These are phyloP conservation scores for Rhodinocichla rosea DNA, from an alignment of 2,113 vertebrate genomes.

Conservation along the genomic window DNA sequence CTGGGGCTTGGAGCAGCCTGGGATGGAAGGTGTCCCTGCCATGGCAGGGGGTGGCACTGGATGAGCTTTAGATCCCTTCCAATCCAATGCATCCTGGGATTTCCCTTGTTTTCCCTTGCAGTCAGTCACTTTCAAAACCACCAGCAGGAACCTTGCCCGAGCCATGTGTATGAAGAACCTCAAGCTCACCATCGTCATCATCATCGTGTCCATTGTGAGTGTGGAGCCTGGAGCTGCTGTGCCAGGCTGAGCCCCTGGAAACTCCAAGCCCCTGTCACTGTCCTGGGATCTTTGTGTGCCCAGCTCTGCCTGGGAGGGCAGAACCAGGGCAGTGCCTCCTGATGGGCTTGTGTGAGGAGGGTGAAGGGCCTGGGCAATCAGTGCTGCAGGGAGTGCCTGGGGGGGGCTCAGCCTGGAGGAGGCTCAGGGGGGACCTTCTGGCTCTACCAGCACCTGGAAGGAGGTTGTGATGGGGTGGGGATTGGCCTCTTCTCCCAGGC, in stretches of 20 bases:
- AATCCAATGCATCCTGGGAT: neutral
- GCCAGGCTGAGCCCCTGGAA: neutral
- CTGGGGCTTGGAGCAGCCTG: neutral
- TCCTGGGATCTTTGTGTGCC: no score
- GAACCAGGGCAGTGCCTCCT: neutral
- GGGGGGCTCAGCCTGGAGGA: neutral
- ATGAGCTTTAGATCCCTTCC: neutral
- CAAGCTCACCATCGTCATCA: constrained; percentile 90
- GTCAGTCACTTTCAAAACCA: constrained; percentile 98
- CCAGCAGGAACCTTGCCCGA: constrained; percentile 94
- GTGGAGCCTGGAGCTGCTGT: neutral
- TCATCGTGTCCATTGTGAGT: constrained; percentile 85
- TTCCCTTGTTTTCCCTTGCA: constrained; percentile 47
- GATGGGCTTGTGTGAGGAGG: neutral
- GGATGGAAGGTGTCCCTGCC: neutral
- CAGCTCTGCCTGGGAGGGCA: neutral
- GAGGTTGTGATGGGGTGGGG: neutral
- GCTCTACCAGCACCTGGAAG: neutral
- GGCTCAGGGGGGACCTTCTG: neutral
- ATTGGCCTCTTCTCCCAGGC: neutral
- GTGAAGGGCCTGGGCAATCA: neutral
- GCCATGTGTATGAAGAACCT: constrained; percentile 99
- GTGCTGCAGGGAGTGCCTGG: neutral
- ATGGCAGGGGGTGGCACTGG: neutral
- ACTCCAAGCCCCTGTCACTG: accelerated